Conservation (phyloP, 92 coral and sea anemone genomes). For the Porites cylindrica region DNA sequence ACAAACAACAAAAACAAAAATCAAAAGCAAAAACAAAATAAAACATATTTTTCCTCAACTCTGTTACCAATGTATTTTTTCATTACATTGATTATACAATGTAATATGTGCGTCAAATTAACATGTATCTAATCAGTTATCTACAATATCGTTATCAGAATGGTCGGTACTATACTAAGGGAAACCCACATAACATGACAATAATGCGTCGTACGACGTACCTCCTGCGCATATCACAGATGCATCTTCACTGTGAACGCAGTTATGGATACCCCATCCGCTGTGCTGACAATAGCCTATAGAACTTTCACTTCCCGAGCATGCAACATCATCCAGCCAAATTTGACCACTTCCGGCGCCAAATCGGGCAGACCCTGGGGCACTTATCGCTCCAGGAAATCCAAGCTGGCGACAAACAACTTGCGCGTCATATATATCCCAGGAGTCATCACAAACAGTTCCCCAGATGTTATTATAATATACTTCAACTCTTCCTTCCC, state of each 20-base stretch:
- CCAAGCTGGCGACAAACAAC: neutral
- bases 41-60: no score
- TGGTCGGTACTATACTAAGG: no score
- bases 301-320: neutral
- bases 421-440: neutral
- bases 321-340: neutral
- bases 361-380: neutral
- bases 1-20: no score
- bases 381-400: neutral
- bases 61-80: no score
- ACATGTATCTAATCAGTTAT: no score
- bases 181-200: no score
- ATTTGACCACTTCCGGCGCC: neutral
- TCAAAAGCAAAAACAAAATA: no score
- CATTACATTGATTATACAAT: no score
- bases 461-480: neutral
- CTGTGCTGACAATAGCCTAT: neutral
- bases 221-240: neutral
- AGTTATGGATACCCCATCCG: conserved; percentile 1
- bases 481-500: no score
- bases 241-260: neutral
- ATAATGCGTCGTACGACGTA: no score
- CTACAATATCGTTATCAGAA: no score
- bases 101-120: no score
- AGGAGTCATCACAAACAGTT: neutral